Conservation (phyloP, 2,888 invertebrate species). For the Strigamia transsilvanica region DNA sequence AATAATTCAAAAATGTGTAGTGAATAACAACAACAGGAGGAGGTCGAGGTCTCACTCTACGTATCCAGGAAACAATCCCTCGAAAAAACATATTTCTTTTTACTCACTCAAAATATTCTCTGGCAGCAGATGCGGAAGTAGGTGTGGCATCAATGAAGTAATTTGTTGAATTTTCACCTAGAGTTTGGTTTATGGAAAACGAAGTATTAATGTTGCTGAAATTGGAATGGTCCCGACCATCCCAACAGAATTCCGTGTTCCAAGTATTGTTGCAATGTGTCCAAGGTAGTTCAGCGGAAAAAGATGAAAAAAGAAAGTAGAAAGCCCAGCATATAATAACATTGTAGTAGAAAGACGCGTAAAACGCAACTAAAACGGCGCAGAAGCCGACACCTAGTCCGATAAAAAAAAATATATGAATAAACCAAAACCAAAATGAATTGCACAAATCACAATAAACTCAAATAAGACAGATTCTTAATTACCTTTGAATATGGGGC, state of each 20-base stretch:
- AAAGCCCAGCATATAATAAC: slow-evolving; percentile 86
- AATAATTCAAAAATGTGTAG: slow-evolving; percentile 27
- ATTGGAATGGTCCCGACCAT: slow-evolving; percentile 58
- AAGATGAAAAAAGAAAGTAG: slow-evolving; percentile 79
- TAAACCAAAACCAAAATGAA: not conserved
- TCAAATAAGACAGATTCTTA: not conserved
- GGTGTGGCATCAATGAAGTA: slow-evolving; percentile 34
- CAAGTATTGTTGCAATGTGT: slow-evolving; percentile 81
- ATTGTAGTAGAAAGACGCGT: slow-evolving; percentile 82
- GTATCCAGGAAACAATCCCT: slow-evolving; percentile 50
- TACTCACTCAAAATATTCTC: slow-evolving; percentile 80
- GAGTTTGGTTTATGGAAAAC: slow-evolving; percentile 54
- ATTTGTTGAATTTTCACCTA: slow-evolving; percentile 54
- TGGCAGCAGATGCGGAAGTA: slow-evolving; percentile 72
- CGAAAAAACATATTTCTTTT: not conserved
- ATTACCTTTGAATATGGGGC: slow-evolving; percentile 81
- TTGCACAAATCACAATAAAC: not conserved
- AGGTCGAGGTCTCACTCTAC: not conserved
- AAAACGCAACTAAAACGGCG: slow-evolving; percentile 80
- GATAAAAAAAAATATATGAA: slow-evolving; percentile 26
- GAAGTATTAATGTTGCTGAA: slow-evolving; percentile 54
- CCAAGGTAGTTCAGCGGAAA: slow-evolving; percentile 78
- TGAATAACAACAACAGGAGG: slow-evolving; percentile 45
- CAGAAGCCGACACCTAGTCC: slow-evolving; percentile 78
- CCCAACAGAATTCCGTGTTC: slow-evolving; percentile 76